phyloP scores from a whole-genome alignment of 2,888 invertebrate species.

The Myopa tessellatipennis region DNA sequence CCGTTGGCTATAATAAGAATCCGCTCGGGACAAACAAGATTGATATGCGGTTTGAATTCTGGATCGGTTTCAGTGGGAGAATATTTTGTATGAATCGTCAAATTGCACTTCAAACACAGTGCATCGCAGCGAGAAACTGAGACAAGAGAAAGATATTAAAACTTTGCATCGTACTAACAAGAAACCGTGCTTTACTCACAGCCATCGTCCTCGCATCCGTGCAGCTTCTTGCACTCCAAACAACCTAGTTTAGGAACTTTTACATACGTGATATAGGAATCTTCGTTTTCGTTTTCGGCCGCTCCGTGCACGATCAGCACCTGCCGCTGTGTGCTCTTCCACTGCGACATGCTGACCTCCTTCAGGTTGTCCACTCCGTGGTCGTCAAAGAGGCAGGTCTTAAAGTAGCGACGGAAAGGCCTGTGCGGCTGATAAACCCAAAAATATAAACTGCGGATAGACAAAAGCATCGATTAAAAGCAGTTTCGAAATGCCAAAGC shows the following conservation, averaged over 20 bases:
- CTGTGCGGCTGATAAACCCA: conserved; percentile 68
- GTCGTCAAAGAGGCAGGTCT: conserved; percentile 73
- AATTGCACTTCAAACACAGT: conserved; percentile 87
- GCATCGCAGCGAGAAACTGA: conserved; percentile 72
- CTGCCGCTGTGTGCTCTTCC: conserved; percentile 72
- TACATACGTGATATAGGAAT: conserved; percentile 67
- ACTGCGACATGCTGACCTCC: conserved; percentile 74
- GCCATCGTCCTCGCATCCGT: conserved; percentile 68
- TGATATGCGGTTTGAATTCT: conserved; percentile 77
- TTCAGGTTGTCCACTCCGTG: conserved; percentile 74
- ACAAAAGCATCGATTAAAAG: not conserved
- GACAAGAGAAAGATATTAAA: not conserved
- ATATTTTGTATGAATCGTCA: conserved; percentile 92
- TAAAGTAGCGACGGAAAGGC: conserved; percentile 67
- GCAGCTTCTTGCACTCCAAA: conserved; percentile 72
- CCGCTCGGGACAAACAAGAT: conserved; percentile 77
- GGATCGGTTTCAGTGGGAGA: conserved; percentile 89
- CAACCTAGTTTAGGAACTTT: conserved; percentile 74
- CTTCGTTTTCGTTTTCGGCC: conserved; percentile 66
- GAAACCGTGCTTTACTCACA: conserved; percentile 51
- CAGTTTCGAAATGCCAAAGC: not conserved
- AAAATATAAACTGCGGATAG: conserved; percentile 62
- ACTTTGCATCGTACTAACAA: not conserved
- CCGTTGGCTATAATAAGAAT: conserved; percentile 87
- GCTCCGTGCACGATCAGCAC: conserved; percentile 73